Conservation (phyloP, 2,888 invertebrate species). For the Andrena chrysosceles region DNA sequence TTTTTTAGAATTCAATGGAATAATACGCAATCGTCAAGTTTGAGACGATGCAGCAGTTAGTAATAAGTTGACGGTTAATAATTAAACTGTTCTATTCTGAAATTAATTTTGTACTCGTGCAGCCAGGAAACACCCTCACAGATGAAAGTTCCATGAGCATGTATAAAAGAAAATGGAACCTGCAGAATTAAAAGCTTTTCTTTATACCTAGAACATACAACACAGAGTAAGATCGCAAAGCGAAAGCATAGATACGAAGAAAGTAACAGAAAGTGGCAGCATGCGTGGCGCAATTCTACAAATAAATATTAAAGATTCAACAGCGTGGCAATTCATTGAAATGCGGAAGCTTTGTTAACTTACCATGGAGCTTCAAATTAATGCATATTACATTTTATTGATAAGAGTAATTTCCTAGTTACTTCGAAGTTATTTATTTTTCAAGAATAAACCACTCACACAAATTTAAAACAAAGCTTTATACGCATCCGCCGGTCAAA, state of each 20-base stretch:
- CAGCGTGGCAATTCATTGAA: background rate
- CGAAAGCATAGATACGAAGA: constrained; percentile 11
- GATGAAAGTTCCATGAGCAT: constrained; percentile 55
- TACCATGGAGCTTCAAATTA: constrained; percentile 5
- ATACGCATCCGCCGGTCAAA: no score
- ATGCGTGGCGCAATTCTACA: constrained; percentile 32
- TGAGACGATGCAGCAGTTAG: no score
- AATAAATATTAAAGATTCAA: background rate
- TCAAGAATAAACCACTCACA: background rate
- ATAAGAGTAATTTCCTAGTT: background rate
- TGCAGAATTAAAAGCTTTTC: constrained; percentile 24
- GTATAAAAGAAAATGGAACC: constrained; percentile 37
- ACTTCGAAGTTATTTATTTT: background rate
- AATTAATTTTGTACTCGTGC: no score
- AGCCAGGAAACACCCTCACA: constrained; percentile 53
- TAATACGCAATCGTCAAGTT: no score
- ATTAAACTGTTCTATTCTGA: no score
- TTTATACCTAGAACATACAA: constrained; percentile 7
- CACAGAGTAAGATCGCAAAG: constrained; percentile 22
- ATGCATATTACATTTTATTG: background rate
- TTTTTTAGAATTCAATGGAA: no score
- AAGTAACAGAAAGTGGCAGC: constrained; percentile 9
- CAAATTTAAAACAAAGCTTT: background rate
- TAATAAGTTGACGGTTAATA: no score
- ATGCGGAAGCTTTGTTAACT: background rate